Percentiles rank a stretch among this genome's conserved stretches.
Evolutionary conservation across 2,113 vertebrate species (phyloP).

Genomic region (Phyllostomus discolor): DNA sequence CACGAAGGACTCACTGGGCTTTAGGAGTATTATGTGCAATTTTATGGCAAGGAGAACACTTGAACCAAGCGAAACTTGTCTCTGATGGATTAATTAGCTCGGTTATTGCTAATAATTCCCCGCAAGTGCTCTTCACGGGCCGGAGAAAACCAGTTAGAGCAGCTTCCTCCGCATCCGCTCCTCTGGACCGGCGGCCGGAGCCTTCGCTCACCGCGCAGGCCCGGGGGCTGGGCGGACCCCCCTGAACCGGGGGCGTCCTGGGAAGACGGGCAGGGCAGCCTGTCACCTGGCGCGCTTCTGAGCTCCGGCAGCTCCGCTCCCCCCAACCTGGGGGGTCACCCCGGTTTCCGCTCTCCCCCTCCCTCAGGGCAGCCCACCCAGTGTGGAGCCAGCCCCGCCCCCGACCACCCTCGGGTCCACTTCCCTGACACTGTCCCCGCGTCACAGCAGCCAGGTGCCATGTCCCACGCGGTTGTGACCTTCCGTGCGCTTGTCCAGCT

Average conservation of each 20-base stretch:
- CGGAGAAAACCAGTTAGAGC: neutral
- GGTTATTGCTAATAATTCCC: neutral
- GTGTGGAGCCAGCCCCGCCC: neutral
- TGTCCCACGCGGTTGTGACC: neutral
- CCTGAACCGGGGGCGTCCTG: neutral
- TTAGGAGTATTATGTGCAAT: too few relatives aligned
- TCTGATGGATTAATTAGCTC: neutral
- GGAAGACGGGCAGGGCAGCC: too few relatives aligned
- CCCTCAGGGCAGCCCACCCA: neutral
- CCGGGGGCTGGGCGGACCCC: neutral
- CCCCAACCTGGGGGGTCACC: too few relatives aligned
- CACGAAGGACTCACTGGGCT: too few relatives aligned
- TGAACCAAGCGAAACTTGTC: too few relatives aligned
- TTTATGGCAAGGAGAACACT: too few relatives aligned
- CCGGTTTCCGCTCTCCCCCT: neutral
- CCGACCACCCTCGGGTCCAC: accelerated
- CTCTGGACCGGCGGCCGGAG: neutral
- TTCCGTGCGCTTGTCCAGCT: neutral
- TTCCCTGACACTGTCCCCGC: neutral
- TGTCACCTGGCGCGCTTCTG: too few relatives aligned
- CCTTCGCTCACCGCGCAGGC: too few relatives aligned
- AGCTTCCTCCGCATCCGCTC: neutral
- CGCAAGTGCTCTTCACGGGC: neutral
- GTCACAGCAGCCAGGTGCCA: neutral
- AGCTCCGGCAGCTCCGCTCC: too few relatives aligned